Evolutionary conservation across 2,797 vertebrate species (phyloP), one percentile per base, ranked within the genome.

Genomic region (Pangasius macronema): DNA sequence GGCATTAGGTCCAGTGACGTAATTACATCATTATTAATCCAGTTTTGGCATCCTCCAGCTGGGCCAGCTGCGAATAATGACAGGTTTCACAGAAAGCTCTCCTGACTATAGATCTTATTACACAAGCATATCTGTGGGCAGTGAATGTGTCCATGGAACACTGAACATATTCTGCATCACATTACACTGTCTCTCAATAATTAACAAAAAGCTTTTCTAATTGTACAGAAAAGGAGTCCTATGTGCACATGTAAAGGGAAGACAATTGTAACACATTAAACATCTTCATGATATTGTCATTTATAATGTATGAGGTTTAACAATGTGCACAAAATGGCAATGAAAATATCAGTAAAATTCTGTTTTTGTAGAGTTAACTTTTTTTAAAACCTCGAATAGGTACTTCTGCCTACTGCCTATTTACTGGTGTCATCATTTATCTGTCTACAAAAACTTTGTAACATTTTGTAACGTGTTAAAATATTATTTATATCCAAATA

Each of bases 11-110:
- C 73, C 68, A 70, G 53, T 83, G 70, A 24, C 24, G 42, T 77
- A 86, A 86, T 82, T 84, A 86, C 57, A 53, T 72, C 65, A 63
- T 89, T 73, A 84, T 73, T 83, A 86, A 83, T 83, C 67, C 83
- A 57, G 79, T 83, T 85, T 84, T 76, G 80, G 53, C 61, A 72
- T 85, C 68, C 77, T 85, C 83, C 59, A 87, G 24, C 87, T 87
- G 87, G 55, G 20, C 84, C 77, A 87, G 77, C 33, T 85, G 67
- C 59, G 49, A 82, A 88, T 82, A 88, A 88, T 82, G 76, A 81
- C 76, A 30, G n/a, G 83, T 82, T 36, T 85, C 30, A 72, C 75
- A 72, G 67, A 73, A 80, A 80, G 63, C n/a, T 36, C n/a, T 27
- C 46, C 30, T 39, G 42, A 51, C 42, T 85, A 36, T 20, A 27